These are phyloP conservation scores for Graptemys geographica DNA, from an alignment of 2,797 vertebrate species.

Conservation along the genomic window DNA sequence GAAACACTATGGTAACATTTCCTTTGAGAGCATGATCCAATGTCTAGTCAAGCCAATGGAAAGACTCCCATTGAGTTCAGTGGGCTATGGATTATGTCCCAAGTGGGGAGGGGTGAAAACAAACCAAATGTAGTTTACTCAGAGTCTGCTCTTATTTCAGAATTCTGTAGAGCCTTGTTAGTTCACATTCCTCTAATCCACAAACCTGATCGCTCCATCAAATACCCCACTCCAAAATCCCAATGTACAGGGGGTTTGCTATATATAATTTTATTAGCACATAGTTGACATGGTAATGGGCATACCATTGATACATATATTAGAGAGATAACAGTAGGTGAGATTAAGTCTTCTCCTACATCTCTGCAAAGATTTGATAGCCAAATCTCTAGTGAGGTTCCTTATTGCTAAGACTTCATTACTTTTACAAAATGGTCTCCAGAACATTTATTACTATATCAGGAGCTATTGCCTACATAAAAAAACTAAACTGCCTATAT, in stretches of 20 bases:
- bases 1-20: not conserved
- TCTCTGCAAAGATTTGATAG: constrained; percentile 50
- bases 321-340: constrained; percentile 15
- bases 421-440: not conserved
- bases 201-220: not conserved
- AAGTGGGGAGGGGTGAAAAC: not conserved
- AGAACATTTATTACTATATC: not conserved
- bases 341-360: constrained; percentile 32
- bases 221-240: not conserved
- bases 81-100: not conserved
- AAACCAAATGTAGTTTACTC: not conserved
- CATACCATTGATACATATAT: not conserved
- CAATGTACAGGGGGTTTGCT: not conserved
- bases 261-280: not conserved
- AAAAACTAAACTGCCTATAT: constrained; percentile 55
- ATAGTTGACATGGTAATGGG: not conserved
- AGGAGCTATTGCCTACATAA: constrained; percentile 28
- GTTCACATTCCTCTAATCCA: not conserved
- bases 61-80: not conserved
- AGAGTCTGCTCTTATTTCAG: not conserved
- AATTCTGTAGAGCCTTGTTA: not conserved
- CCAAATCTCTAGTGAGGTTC: constrained; percentile 20
- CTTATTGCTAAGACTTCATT: constrained; percentile 31
- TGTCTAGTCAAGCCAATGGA: not conserved
- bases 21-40: not conserved